These are phyloP conservation scores for Charadrius vociferus DNA, from an alignment of 2,113 vertebrate genomes.

Conservation along the genomic window DNA sequence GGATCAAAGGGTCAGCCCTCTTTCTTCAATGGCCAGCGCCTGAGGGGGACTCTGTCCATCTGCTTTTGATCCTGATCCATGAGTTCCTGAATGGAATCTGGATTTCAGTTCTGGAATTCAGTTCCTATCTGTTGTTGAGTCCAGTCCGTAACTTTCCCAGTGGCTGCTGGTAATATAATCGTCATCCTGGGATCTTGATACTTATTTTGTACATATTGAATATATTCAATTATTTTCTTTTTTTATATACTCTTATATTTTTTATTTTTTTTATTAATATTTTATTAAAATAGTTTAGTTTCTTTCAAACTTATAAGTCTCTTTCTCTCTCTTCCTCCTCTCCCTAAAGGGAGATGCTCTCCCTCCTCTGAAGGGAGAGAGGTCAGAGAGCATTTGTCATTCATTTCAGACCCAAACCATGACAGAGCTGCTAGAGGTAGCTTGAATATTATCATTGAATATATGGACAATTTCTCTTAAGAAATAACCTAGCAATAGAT, in stretches of 20 bases:
- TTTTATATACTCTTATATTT: too few relatives aligned
- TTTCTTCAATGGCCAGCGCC: neutral
- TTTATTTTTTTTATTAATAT: neutral
- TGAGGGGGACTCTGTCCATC: neutral
- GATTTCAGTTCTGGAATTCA: neutral
- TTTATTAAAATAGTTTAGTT: neutral
- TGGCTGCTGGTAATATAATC: neutral
- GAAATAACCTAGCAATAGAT: neutral
- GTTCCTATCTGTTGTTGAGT: neutral
- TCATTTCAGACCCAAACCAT: neutral
- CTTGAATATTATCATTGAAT: neutral
- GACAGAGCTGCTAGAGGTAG: neutral
- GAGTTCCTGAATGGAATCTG: neutral
- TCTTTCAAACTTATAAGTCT: neutral
- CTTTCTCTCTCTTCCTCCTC: neutral
- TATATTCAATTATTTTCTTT: neutral
- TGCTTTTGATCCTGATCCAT: neutral
- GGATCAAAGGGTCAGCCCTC: neutral
- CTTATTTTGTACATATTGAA: neutral
- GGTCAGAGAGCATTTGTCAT: neutral
- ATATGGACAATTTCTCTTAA: neutral
- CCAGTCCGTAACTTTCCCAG: neutral
- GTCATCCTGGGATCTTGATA: neutral
- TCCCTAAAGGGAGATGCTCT: neutral
- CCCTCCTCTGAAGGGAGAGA: neutral